Evolutionary conservation across 30 jellyfish, hydroid and myxozoan species (phyloP), one percentile per base, ranked within the genome.

Genomic region (Nemopilema nomurai): DNA sequence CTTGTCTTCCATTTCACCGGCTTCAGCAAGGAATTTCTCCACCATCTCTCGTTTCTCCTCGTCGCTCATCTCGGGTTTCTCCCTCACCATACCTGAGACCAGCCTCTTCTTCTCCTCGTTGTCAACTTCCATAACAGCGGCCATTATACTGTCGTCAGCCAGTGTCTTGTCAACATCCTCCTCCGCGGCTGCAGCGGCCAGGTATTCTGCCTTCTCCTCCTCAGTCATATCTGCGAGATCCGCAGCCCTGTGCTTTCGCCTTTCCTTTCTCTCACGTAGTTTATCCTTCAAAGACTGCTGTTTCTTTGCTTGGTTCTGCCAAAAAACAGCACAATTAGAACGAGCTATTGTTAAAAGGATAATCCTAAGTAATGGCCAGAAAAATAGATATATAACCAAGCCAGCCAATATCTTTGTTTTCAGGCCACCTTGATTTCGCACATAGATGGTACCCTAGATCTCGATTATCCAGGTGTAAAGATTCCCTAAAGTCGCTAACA

Each of bases 101-200:
- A 72, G 27, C 57, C 33, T 64, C 76, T 82, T 67, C 69, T 74
- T 64, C 76, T 63, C 76, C 17, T 71, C 92, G 64, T 69, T 62
- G 31, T 77, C 81, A 28, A 72, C 62, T 13, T 90, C 97, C 57
- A 63, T 20, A 24, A 80, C 77, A 20, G 91, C 95, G 1, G 86
- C 69, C 80, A 90, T 78, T 64, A 91, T 84, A 51, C 92, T 91
- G 8, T 88, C 77, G 18, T 83, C 92, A 18, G 71, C 49, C 27
- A 50, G 26, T 29, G 67, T 74, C 4, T 77, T 82, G 74, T 83
- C 91, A 26, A 91, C 97, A n/a, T 76, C 92, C 8, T 66, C 97
- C 65, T 90, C 97, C 51, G 95, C 95, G 18, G 64, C 83, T 76
- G 74, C 80, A 26, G 92, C 87, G 22, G 84, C 97, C 23, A 71